phyloP scores from a whole-genome alignment of 92 coral and sea anemone genomes.

The Meandrina meandrites region DNA sequence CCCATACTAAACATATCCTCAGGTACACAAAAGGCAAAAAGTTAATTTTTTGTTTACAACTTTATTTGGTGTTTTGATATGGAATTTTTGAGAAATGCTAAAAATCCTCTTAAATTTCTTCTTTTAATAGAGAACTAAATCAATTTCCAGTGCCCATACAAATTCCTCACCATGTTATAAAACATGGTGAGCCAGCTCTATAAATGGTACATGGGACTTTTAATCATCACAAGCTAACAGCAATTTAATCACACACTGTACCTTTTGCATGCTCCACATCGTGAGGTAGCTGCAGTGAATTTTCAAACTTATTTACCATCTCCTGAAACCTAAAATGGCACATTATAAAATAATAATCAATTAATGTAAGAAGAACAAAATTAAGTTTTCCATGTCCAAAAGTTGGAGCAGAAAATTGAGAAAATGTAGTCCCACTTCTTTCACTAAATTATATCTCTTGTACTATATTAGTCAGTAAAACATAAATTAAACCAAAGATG shows the following conservation, averaged over 20 bases:
- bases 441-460: too few relatives aligned
- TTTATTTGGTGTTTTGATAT: too few relatives aligned
- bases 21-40: too few relatives aligned
- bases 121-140: not conserved
- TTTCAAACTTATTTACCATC: conserved; percentile 90
- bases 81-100: not conserved
- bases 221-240: not conserved
- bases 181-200: too few relatives aligned
- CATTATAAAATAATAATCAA: not conserved
- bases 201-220: too few relatives aligned
- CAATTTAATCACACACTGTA: conserved; percentile 36
- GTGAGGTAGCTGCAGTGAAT: conserved; percentile 59
- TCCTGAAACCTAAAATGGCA: conserved; percentile 82
- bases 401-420: too few relatives aligned
- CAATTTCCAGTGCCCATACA: not conserved
- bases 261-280: conserved; percentile 6
- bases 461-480: not conserved
- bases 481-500: not conserved
- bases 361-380: not conserved
- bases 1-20: too few relatives aligned
- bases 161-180: too few relatives aligned
- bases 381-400: not conserved
- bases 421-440: too few relatives aligned
- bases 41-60: too few relatives aligned
- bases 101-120: not conserved